A percentile compares a stretch with the other conserved stretches of the same genome.
phyloP scores from a whole-genome alignment of 1,140 invertebrate species.

The Maniola jurtina region DNA sequence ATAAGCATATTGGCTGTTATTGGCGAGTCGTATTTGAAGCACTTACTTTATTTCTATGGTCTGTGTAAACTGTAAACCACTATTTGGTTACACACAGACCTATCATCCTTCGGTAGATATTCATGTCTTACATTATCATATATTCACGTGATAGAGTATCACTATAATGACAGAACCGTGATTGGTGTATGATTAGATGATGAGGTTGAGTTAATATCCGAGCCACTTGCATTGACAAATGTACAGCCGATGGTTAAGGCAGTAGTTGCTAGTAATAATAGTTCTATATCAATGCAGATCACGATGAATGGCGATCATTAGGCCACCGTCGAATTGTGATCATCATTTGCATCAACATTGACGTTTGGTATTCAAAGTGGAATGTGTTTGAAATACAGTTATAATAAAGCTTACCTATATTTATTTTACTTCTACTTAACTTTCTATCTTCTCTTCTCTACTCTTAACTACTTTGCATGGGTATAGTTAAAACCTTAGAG shows the following conservation, averaged over 20 bases:
- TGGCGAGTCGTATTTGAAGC: too few relatives aligned
- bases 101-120: background rate
- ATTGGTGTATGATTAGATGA: slow-evolving; percentile 42
- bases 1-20: too few relatives aligned
- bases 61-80: too few relatives aligned
- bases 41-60: too few relatives aligned
- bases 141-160: slow-evolving; percentile 4
- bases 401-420: background rate
- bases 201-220: slow-evolving; percentile 41
- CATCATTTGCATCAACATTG: slow-evolving; percentile 51
- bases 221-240: slow-evolving; percentile 48
- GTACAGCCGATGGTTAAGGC: slow-evolving; percentile 42
- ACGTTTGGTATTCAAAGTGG: slow-evolving; percentile 45
- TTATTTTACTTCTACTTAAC: background rate
- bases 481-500: too few relatives aligned
- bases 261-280: slow-evolving; percentile 60
- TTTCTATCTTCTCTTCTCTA: too few relatives aligned
- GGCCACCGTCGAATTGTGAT: slow-evolving; percentile 42
- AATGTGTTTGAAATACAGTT: slow-evolving; percentile 18
- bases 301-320: slow-evolving; percentile 71
- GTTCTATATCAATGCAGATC: slow-evolving; percentile 61
- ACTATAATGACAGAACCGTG: slow-evolving; percentile 14
- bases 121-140: slow-evolving; percentile 3
- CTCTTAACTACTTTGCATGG: too few relatives aligned
- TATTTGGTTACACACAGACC: too few relatives aligned